Evolutionary conservation across 2,888 invertebrate genomes (phyloP).

Genomic region (Macroteleia sp.): DNA sequence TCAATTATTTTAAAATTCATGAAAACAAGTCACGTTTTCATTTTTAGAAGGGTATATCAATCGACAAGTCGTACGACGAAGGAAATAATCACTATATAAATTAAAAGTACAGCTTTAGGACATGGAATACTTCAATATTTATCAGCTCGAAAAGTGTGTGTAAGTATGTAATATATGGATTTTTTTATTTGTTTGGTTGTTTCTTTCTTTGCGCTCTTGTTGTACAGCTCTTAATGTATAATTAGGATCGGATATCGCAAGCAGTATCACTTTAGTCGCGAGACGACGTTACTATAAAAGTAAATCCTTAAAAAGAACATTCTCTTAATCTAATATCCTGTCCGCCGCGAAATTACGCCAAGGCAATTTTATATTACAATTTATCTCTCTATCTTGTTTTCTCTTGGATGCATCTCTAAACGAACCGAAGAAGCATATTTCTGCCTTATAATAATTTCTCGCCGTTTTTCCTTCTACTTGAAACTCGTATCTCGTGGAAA

Average conservation of each 20-base stretch:
- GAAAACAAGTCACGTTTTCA: too few species aligned
- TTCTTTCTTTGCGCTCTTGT: slow-evolving; percentile 23
- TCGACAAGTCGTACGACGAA: too few species aligned
- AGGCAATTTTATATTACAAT: slow-evolving; percentile 29
- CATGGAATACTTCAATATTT: too few species aligned
- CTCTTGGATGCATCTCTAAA: slow-evolving; percentile 1
- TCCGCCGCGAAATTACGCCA: slow-evolving; percentile 37
- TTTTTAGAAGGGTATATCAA: too few species aligned
- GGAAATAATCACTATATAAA: too few species aligned
- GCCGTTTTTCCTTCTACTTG: background rate
- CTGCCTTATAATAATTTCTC: slow-evolving; percentile 28
- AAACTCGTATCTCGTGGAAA: background rate
- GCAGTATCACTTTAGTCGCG: slow-evolving; percentile 68
- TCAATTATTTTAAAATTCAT: too few species aligned
- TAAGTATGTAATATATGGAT: background rate
- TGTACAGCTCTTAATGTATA: slow-evolving; percentile 51
- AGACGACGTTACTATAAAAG: slow-evolving; percentile 67
- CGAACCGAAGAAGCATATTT: slow-evolving; percentile 1
- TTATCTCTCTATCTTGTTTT: slow-evolving; percentile 3
- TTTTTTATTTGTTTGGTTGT: background rate
- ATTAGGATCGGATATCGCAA: slow-evolving; percentile 70
- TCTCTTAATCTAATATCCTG: slow-evolving; percentile 48
- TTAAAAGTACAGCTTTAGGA: too few species aligned
- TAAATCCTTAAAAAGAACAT: slow-evolving; percentile 64
- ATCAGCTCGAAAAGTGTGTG: too few species aligned